These are phyloP conservation scores for Enteromius viviparus DNA, from an alignment of 2,797 vertebrate species.

Conservation along the genomic window DNA sequence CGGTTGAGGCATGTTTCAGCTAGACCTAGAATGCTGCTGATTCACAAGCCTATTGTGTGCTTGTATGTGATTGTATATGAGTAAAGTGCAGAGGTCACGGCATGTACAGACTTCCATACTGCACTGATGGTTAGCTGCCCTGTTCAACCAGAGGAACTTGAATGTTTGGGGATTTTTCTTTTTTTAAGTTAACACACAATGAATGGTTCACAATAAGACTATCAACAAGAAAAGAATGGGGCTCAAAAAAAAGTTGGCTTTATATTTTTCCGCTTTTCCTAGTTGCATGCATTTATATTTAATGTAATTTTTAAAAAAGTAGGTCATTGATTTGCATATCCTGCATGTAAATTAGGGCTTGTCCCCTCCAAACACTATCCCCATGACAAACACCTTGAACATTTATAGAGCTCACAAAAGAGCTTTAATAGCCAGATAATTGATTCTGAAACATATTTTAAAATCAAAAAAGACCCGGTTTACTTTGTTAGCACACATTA, in stretches of 20 bases:
- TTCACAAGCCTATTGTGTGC: conserved; percentile 21
- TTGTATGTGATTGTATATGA: not conserved
- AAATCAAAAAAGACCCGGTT: not conserved
- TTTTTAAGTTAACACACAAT: not conserved
- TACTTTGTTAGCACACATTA: not conserved
- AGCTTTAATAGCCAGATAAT: conserved; percentile 6
- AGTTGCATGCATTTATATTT: conserved; percentile 26
- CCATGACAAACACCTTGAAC: conserved; percentile 38
- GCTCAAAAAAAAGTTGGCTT: not conserved
- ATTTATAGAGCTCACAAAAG: conserved; percentile 31
- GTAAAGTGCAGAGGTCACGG: conserved; percentile 23
- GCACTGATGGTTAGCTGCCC: conserved; percentile 26
- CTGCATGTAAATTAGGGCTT: not conserved
- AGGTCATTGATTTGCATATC: conserved; percentile 37
- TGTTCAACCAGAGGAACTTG: conserved; percentile 51
- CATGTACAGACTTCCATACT: conserved; percentile 43
- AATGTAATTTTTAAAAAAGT: conserved; percentile 30
- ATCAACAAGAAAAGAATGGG: not conserved
- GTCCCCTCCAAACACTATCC: conserved; percentile 3
- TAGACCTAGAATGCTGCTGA: conserved; percentile 27
- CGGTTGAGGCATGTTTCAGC: conserved; percentile 32
- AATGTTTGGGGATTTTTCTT: not conserved
- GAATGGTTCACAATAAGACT: not conserved
- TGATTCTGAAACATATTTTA: not conserved
- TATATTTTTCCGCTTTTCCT: not conserved